Conservation (phyloP, 2,888 invertebrate species). For the Cephus rjabovi region DNA sequence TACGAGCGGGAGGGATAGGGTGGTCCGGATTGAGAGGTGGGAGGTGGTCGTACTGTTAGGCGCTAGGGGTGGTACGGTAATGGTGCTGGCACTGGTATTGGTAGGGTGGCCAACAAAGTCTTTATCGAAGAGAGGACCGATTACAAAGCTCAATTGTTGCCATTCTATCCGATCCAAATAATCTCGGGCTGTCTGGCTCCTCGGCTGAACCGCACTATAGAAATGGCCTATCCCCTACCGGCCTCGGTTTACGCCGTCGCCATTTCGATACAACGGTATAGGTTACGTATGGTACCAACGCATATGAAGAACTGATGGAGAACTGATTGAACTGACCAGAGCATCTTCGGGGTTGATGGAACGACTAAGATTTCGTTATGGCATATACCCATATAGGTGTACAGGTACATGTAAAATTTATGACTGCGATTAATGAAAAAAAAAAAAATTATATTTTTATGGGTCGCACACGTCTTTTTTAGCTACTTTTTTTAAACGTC, state of each 20-base stretch:
- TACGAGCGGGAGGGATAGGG: slow-evolving; percentile 3
- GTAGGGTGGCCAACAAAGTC: slow-evolving; percentile 53
- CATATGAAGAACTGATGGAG: no score
- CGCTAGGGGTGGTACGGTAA: slow-evolving; percentile 15
- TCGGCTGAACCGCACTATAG: slow-evolving; percentile 14
- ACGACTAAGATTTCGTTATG: no score
- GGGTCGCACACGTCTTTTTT: no score
- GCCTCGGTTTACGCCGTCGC: neutral
- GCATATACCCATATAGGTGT: no score
- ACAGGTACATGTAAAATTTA: rapidly evolving
- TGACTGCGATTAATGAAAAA: no score
- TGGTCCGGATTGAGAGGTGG: slow-evolving; percentile 38
- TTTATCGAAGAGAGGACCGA: slow-evolving; percentile 53
- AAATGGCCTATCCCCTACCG: slow-evolving; percentile 6
- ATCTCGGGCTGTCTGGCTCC: slow-evolving; percentile 24
- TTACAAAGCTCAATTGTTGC: slow-evolving; percentile 55
- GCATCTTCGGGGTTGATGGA: no score
- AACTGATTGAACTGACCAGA: no score
- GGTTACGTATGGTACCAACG: no score
- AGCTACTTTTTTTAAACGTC: no score
- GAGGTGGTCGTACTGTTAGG: neutral
- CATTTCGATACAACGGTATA: neutral
- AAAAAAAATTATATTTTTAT: no score
- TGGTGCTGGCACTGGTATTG: slow-evolving; percentile 25
- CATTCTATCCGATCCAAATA: slow-evolving; percentile 51